Evolutionary conservation across 2,797 vertebrate species (phyloP).

Genomic region (Chaetodon trifasciatus): DNA sequence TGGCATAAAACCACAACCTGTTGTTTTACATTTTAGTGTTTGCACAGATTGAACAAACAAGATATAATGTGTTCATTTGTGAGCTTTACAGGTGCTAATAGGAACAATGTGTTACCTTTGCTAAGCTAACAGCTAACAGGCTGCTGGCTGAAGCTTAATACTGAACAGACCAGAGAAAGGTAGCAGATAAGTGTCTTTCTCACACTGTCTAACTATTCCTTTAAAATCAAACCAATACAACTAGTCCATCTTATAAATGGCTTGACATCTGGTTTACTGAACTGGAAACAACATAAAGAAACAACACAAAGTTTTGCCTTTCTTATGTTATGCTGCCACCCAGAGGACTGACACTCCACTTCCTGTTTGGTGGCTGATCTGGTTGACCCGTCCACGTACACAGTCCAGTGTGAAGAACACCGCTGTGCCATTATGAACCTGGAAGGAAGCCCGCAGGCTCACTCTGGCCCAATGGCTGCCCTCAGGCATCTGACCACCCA

Average conservation of each 20-base stretch:
- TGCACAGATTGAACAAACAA: neutral
- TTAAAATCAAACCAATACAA: slow-evolving; percentile 33
- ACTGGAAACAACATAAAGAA: slow-evolving; percentile 8
- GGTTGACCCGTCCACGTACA: slow-evolving; percentile 90
- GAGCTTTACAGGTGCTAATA: neutral
- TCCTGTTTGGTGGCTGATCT: slow-evolving; percentile 88
- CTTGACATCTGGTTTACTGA: neutral
- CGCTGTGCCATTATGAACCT: slow-evolving; percentile 87
- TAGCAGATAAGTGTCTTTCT: neutral
- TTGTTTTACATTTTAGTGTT: neutral
- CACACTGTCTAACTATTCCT: slow-evolving; percentile 10
- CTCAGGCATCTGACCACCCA: slow-evolving; percentile 91
- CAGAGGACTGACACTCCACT: slow-evolving; percentile 90
- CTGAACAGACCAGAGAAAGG: neutral
- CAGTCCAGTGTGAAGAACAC: slow-evolving; percentile 90
- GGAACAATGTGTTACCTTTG: neutral
- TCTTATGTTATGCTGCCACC: slow-evolving; percentile 84
- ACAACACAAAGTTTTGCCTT: neutral
- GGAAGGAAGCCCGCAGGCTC: slow-evolving; percentile 87
- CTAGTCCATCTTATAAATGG: neutral
- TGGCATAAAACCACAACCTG: neutral
- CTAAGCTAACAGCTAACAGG: neutral
- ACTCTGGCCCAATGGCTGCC: slow-evolving; percentile 90
- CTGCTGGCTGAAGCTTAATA: neutral
- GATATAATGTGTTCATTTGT: neutral